Evolutionary conservation across 2,797 vertebrate species (phyloP), one percentile per base, ranked within the genome.

Genomic region (Hafferia zeledoni): DNA sequence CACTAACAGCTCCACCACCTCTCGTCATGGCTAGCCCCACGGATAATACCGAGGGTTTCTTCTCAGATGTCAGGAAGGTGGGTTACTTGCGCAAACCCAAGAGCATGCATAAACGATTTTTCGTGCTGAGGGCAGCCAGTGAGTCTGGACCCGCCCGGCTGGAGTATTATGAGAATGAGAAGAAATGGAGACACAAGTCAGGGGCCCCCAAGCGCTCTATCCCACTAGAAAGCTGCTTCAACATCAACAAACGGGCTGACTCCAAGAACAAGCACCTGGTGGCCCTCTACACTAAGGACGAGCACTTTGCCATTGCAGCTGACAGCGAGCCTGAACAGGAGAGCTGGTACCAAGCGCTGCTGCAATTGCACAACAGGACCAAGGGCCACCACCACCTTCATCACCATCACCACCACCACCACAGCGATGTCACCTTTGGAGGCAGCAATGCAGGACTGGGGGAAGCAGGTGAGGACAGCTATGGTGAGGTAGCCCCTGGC

Each of bases 31-130:
- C 98, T 84, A 98, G 98, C 93, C 98, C 98, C 77, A 98, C 98
- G 28, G 98, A 98, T 87, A 98, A 98, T 78, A 98, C 97, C 35
- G 98, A 98, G 89, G 98, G 98, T 82, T 98, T 98, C 96, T 98
- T 98, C 97, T 99, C 98, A 18, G 98, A 99, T 96, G 98, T 99
- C 97, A 98, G 98, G 96, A 99, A 99, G 98, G 98, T 98, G 97
- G 98, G 98, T 95, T 99, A 99, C 98, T 98, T 99, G 97, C 98
- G 98, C 97, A 99, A 99, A 97, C 98, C 98, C 96, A 99, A 99
- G 98, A 99, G 98, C 97, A 99, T 99, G 98, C 98, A 99, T 97
- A 98, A 98, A 97, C 98, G 98, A 86, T 99, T 99, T 97, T 99
- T 99, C 92, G 98, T 99, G 91, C 97, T 99, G 96, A 98, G 98